Evolutionary conservation across 53 echinoderm and acorn worm species (phyloP), one percentile per base, ranked within the genome.

Genomic region (Zoroaster sp.): DNA sequence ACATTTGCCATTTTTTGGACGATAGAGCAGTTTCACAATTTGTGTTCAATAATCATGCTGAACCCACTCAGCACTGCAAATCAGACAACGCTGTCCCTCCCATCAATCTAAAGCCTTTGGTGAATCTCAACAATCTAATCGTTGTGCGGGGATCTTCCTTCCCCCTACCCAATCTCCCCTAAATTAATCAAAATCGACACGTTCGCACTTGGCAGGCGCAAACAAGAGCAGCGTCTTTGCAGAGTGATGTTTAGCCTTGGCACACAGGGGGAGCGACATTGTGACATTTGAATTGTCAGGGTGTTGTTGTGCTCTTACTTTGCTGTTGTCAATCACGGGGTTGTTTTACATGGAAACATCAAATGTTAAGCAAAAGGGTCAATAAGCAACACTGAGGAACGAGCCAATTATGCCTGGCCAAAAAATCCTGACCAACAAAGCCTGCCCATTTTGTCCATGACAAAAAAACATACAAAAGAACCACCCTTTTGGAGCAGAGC

Each of bases 141-240:
- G 45, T 42, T 65, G 45, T 43, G 42, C 54, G 7, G 5, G 42
- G 37, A 41, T 67, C 68, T 6, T 30, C 81, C 81, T 28, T 39
- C 37, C 65, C 80, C 17, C 55, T 23, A 8, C 17, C 25, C 28
- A 39, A 23, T 21, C 68, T 33, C 67, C 53, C 8, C 21, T 25
- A 81, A 66, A 81, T 81, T 81, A 81, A 81, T 81, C 81, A 81
- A 14, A 81, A 33, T 40, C 37, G 81, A 81, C 81, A 43, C 18
- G 65, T 66, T 66, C 67, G 33, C 66, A 42, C 81, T 81, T 66
- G 81, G 30, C 81, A 41, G 42, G 67, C 66, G 13, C 66, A 66
- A 81, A 81, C 81, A 66, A 14, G 66, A 4, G 40, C 66, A 32
- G 45, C 54, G 28, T 63, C 81, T 81, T 81, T 81, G 54, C 67